A percentile compares a stretch with the other conserved stretches of the same genome.
phyloP scores from a whole-genome alignment of 2,888 invertebrate species.

The Pardosa pseudoannulata region DNA sequence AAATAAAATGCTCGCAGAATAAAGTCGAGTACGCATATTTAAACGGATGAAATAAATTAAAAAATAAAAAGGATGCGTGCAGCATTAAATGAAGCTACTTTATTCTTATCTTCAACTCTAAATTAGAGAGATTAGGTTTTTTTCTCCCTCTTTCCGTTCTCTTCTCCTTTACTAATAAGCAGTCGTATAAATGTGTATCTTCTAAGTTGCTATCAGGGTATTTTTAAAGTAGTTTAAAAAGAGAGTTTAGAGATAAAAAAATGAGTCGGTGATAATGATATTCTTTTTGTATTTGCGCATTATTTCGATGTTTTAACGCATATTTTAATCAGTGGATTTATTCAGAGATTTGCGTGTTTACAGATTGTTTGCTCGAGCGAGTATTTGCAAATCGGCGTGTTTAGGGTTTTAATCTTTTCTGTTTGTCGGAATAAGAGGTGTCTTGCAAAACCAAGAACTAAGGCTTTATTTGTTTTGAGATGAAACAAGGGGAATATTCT shows the following conservation, averaged over 20 bases:
- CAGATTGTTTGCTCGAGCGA: no score
- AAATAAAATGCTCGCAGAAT: neutral
- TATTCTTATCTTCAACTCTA: neutral
- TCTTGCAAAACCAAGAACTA: no score
- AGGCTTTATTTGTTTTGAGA: no score
- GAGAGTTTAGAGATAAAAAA: neutral
- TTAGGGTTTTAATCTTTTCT: no score
- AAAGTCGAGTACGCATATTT: neutral
- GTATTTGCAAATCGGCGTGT: no score
- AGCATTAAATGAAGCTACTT: slow-evolving; percentile 13
- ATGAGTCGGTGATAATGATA: neutral
- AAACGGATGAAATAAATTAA: neutral
- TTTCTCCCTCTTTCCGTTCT: neutral
- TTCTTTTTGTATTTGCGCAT: slow-evolving; percentile 10
- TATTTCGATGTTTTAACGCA: neutral
- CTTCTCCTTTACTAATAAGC: neutral
- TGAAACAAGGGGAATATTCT: no score
- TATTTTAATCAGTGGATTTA: slow-evolving; percentile 1
- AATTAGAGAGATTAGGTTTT: neutral
- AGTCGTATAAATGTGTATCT: neutral
- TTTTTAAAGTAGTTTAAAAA: slow-evolving; percentile 5
- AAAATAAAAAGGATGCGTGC: neutral
- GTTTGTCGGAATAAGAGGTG: no score
- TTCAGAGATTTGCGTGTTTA: neutral
- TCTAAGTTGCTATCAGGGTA: slow-evolving; percentile 2